Base-by-base conservation (phyloP, 2,888 invertebrate species). In the Nomada hirtipes region DNA sequence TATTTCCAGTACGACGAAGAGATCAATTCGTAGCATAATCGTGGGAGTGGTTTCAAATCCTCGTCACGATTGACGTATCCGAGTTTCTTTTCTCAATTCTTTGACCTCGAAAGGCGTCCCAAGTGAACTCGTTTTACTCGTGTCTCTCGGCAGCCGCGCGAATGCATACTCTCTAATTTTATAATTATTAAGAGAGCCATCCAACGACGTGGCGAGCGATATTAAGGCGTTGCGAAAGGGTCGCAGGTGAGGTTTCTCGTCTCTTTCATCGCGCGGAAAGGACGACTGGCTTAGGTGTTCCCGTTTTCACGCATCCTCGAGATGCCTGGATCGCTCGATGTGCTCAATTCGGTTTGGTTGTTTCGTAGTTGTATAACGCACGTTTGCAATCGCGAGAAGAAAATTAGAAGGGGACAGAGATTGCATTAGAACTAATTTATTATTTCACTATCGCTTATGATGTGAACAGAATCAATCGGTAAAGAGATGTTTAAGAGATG, bases 141-240 rank as follows among this genome's bases (percentile, higher is more conserved):
- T 63, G 55, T 69, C 78, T 53, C 64, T 57, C 65, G 23, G 59
- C 44, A 69, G 26, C 47, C 52, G 79, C n/a, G 79, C 52, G 70
- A 71, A 78, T 53, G 65, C 70, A 47, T 79, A 70, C 64, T 78
- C 79, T 77, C 79, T 79, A 79, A 78, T 79, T 78, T 55, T 78
- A 65, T 53, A 65, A 78, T 78, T 79, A 79, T 71, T 65, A 60
- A 65, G 60, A 65, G 70, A 65, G 65, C 50, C 47, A 59, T 36
- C 26, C 15, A 23, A 9, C 18, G 55, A 18, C 29, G 26, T n/a
- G 18, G 20, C n/a, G 69, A 61, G 36, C 60, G 57, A 61, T 71
- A 42, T 42, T 63, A 50, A 44, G 4, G 44, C 44, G 55, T 64
- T 64, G 55, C 72, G 64, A 59, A 59, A 64, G 59, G 42, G 18